Base-by-base conservation (phyloP, 2,797 vertebrate genomes). In the Semotilus atromaculatus region DNA sequence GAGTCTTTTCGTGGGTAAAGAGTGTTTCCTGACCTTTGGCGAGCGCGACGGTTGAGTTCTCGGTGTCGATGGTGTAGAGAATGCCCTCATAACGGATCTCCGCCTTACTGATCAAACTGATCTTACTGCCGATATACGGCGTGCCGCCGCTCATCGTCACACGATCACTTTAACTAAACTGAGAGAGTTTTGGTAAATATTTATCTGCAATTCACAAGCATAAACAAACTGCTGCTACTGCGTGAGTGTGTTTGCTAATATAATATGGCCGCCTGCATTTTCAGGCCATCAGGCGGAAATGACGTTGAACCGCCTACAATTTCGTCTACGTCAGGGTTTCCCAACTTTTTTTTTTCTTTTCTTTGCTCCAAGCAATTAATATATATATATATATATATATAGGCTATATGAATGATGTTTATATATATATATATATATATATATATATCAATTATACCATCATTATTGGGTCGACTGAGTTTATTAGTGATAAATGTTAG, bases 71-170 rank as follows among this genome's bases (percentile, higher is more conserved):
- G 72, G 97, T 97, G 92, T 97, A 97, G 55, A 97, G 90, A 89
- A 97, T 96, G 87, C 97, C 97, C 90, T 97, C 97, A 94, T 97
- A 97, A 88, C 97, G 96, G 77, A 97, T 97, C 94, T 96, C 96
- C 92, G 97, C 97, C 94, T 97, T 97, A 58, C 97, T 97, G 90
- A 97, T 96, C 14, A 97, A 93, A 95, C 97, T 97, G 92, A 97
- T 97, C 93, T 97, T 97, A 92, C 98, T 99, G 70, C 98, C 98
- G 89, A 99, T 99, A 88, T 99, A 99, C 85, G 98, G 98, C 86
- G 98, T 98, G 88, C 97, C 98, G 89, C 96, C 97, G 72, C 97
- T 99, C 98, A 99, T 96, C 85, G 90, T 91, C 88, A 64, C 80
- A 11, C 23, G n/a, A 31, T 16, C 62, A 43, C 43, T 5, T n/a